A percentile compares a stretch with the other conserved stretches of the same genome.
Evolutionary conservation across 2,888 invertebrate species (phyloP).

Genomic region (Junonia oenone): DNA sequence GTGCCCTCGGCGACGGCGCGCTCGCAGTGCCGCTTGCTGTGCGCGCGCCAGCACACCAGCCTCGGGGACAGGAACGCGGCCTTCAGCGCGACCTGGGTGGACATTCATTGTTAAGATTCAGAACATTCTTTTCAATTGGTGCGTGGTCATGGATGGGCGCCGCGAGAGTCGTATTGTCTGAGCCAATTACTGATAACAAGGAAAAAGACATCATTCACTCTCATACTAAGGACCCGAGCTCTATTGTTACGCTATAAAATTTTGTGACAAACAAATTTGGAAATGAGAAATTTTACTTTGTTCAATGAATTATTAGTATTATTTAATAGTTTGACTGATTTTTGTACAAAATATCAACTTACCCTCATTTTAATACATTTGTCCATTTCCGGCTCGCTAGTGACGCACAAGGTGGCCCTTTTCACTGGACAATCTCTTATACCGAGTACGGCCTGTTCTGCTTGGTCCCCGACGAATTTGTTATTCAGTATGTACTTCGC

Average conservation of each 20-base stretch:
- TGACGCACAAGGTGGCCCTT: conserved; percentile 92
- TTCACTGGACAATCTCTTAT: conserved; percentile 91
- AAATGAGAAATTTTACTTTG: too few relatives aligned
- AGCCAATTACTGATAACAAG: too few relatives aligned
- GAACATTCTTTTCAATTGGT: too few relatives aligned
- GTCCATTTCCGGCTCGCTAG: conserved; percentile 92
- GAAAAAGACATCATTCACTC: too few relatives aligned
- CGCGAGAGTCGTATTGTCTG: too few relatives aligned
- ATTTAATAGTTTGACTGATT: too few relatives aligned
- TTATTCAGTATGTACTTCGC: conserved; percentile 86
- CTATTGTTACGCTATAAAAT: too few relatives aligned
- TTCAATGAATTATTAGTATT: too few relatives aligned
- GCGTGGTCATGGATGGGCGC: too few relatives aligned
- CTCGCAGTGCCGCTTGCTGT: conserved; percentile 93
- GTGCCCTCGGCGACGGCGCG: conserved; percentile 81
- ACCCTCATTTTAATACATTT: conserved; percentile 96
- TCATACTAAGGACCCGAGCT: too few relatives aligned
- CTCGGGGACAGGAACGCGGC: conserved; percentile 92
- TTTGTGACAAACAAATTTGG: too few relatives aligned
- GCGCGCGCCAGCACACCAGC: conserved; percentile 88
- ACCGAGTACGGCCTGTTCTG: conserved; percentile 84
- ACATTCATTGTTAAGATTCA: too few relatives aligned
- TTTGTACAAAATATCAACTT: conserved; percentile 53
- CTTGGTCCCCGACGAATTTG: conserved; percentile 78
- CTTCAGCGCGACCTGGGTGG: conserved; percentile 90